Evolutionary conservation across 2,888 invertebrate genomes (phyloP), one percentile per base, ranked within the genome.

Genomic region (Eurois occulta): DNA sequence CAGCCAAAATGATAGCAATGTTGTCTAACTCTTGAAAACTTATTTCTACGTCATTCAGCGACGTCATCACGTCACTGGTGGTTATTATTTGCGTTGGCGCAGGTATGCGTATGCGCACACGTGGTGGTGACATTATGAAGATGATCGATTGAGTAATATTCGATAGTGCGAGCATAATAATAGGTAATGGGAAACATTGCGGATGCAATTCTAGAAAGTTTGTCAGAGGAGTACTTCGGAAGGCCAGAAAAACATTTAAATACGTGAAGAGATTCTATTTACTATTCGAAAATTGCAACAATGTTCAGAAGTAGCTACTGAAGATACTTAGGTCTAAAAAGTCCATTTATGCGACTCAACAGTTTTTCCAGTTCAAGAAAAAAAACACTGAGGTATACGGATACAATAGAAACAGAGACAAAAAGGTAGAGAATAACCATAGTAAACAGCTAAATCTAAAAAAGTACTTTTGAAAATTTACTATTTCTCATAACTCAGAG

Each of bases 1-100:
- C 72, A 71, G 87, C 88, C 87, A 88, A 86, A 88, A 85, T 85
- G 64, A 79, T 81, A 75, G 64, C 76, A 70, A 78, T 85, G 68
- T 82, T 79, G 77, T 86, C 52, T 71, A 78, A 76, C 76, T 75
- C 67, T 64, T 72, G 35, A 78, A 78, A 79, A 86, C 64, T 78
- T 73, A 75, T 68, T 55, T 60, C 11, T 32, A 81, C 80, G 87
- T 81, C 78, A 83, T 60, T 1, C 7, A 10, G 35, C 65, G 77
- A 78, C 81, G 77, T 84, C 78, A 79, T 41, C 13, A 72, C 83
- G 73, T 84, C 82, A 79, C 52, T 28, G 52, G 48, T 71, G 60
- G 55, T 28, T 60, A 52, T 72, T 81, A 72, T 71, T 68, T 2
- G 16, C 58, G 60, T 78, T 84, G 86, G 84, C 77, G 58, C n/a